A percentile compares a stretch with the other conserved stretches of the same genome.
Conservation (phyloP, 2,888 invertebrate genomes). For the Scrobipalpa atriplicella region DNA sequence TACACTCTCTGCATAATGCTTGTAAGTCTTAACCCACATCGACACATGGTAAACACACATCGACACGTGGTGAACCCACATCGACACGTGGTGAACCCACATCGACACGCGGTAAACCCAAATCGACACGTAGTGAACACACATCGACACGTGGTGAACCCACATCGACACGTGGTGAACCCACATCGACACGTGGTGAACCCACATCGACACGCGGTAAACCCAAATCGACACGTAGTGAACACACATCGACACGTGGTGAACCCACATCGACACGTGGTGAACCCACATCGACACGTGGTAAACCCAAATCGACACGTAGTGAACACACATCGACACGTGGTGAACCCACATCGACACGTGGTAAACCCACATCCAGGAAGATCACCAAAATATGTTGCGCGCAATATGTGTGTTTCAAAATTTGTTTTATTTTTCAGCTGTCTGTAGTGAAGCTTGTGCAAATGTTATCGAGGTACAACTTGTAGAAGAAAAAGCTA, state of each 20-base stretch:
- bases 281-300: not conserved
- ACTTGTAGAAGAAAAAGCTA: conserved; percentile 69
- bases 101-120: too few species aligned
- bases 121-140: not conserved
- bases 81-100: not conserved
- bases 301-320: too few species aligned
- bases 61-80: too few species aligned
- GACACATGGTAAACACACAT: not conserved
- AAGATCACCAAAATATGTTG: not conserved
- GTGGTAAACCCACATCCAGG: too few species aligned
- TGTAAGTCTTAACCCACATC: conserved; percentile 56
- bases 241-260: not conserved
- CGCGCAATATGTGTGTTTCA: too few species aligned
- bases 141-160: too few species aligned
- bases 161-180: not conserved
- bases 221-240: too few species aligned
- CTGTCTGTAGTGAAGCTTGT: conserved; percentile 70
- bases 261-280: too few species aligned
- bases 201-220: not conserved
- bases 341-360: not conserved
- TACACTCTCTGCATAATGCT: conserved; percentile 60
- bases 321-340: not conserved
- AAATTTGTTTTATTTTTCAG: conserved; percentile 40
- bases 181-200: too few species aligned
- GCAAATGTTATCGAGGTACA: conserved; percentile 75